Conservation (phyloP, 2,797 vertebrate genomes). For the Bovichtus diacanthus region DNA sequence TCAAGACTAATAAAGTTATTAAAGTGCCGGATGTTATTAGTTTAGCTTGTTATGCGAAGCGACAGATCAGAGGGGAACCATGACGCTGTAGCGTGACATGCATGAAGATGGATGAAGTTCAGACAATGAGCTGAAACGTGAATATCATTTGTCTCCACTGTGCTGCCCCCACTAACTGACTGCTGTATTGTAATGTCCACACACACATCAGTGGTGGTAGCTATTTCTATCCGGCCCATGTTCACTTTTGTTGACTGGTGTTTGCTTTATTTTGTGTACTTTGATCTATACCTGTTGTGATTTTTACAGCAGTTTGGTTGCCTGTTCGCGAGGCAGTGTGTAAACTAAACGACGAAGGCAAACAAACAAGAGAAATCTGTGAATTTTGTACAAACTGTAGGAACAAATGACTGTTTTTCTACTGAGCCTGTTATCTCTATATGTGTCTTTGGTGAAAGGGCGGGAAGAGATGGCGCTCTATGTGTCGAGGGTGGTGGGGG, state of each 20-base stretch:
- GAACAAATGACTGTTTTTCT: constrained; percentile 85
- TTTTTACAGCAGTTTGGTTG: constrained; percentile 80
- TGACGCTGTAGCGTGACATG: constrained; percentile 43
- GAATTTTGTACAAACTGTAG: constrained; percentile 88
- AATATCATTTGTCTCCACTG: constrained; percentile 14
- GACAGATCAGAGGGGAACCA: constrained; percentile 72
- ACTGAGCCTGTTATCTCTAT: constrained; percentile 83
- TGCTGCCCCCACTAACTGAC: not conserved
- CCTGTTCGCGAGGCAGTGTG: constrained; percentile 50
- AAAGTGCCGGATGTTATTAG: not conserved
- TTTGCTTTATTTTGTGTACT: constrained; percentile 35
- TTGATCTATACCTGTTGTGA: constrained; percentile 36
- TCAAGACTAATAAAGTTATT: not conserved
- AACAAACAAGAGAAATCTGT: constrained; percentile 80
- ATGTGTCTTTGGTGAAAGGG: constrained; percentile 72
- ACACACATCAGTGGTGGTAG: constrained; percentile 12
- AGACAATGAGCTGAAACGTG: constrained; percentile 30
- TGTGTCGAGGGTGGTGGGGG: constrained; percentile 7
- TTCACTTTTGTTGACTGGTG: constrained; percentile 19
- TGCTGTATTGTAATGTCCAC: constrained; percentile 8
- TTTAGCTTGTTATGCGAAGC: not conserved
- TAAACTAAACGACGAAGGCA: constrained; percentile 56
- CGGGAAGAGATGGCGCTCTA: constrained; percentile 1
- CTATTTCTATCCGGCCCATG: constrained; percentile 30
- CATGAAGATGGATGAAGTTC: constrained; percentile 21